Evolutionary conservation across 2,113 vertebrate species (phyloP).

Genomic region (Anhinga anhinga): DNA sequence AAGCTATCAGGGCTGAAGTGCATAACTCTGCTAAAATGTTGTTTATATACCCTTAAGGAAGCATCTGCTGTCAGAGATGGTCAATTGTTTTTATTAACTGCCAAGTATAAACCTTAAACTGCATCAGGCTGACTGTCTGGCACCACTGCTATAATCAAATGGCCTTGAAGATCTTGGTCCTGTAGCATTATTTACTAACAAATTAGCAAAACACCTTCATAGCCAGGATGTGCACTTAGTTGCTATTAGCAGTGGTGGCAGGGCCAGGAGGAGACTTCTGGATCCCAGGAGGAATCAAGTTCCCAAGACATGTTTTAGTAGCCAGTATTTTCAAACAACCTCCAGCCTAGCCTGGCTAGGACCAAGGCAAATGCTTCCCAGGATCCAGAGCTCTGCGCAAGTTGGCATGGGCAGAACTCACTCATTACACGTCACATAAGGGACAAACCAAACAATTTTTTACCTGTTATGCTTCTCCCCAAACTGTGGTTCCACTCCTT

Average conservation of each 20-base stretch:
- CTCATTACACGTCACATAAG: background rate
- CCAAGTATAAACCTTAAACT: background rate
- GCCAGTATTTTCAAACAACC: background rate
- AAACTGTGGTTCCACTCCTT: background rate
- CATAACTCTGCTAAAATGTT: background rate
- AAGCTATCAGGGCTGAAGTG: background rate
- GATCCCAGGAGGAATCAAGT: background rate
- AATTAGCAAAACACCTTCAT: background rate
- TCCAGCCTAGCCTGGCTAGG: background rate
- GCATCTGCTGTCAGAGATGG: background rate
- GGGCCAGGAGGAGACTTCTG: background rate
- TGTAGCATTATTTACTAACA: background rate
- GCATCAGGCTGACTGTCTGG: background rate
- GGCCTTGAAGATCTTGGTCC: background rate
- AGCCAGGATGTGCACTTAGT: background rate
- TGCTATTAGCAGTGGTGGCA: background rate
- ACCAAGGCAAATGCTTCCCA: background rate
- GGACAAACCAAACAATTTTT: background rate
- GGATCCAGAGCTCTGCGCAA: background rate
- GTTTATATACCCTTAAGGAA: background rate
- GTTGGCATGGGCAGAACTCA: background rate
- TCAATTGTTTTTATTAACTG: background rate
- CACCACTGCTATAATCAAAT: background rate
- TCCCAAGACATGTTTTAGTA: background rate
- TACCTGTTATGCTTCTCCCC: rapidly evolving